Conservation (phyloP, 1,140 invertebrate genomes). For the Brevipalpus yothersi region DNA sequence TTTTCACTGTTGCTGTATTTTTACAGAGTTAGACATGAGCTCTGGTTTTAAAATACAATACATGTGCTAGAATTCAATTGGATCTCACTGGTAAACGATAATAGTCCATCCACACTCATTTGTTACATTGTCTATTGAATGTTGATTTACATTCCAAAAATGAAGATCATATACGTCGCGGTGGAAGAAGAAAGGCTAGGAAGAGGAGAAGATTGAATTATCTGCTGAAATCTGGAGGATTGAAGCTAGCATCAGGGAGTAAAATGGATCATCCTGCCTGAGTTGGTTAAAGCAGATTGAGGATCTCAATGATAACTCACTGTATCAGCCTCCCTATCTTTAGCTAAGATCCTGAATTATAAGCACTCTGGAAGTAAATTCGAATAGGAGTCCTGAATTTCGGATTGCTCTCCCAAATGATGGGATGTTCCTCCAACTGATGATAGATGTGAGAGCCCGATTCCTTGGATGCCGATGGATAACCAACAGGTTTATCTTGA, state of each 20-base stretch:
- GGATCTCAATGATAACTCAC: no score
- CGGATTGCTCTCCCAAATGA: slow-evolving; percentile 9
- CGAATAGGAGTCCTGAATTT: slow-evolving; percentile 12
- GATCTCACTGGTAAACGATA: no score
- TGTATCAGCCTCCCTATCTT: slow-evolving; percentile 8
- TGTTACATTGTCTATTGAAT: slow-evolving; percentile 11
- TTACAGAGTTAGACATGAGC: no score
- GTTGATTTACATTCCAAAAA: slow-evolving; percentile 11
- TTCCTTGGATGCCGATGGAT: slow-evolving; percentile 3
- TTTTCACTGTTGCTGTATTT: no score
- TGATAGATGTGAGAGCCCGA: slow-evolving; percentile 6
- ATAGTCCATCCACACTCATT: no score
- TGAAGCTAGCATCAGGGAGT: no score
- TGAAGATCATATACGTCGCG: slow-evolving; percentile 8
- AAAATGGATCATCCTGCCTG: no score
- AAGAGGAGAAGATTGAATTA: neutral
- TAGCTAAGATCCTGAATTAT: slow-evolving; percentile 10
- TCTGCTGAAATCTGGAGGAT: no score
- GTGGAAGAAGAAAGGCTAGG: slow-evolving; percentile 9
- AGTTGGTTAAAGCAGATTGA: no score
- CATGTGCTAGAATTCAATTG: no score
- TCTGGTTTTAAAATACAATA: no score
- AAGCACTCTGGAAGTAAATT: slow-evolving; percentile 11
- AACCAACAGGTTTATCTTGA: slow-evolving; percentile 8
- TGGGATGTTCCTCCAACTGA: slow-evolving; percentile 6